phyloP scores from a whole-genome alignment of 1,140 invertebrate genomes.

The Drosophila pectinifera region DNA sequence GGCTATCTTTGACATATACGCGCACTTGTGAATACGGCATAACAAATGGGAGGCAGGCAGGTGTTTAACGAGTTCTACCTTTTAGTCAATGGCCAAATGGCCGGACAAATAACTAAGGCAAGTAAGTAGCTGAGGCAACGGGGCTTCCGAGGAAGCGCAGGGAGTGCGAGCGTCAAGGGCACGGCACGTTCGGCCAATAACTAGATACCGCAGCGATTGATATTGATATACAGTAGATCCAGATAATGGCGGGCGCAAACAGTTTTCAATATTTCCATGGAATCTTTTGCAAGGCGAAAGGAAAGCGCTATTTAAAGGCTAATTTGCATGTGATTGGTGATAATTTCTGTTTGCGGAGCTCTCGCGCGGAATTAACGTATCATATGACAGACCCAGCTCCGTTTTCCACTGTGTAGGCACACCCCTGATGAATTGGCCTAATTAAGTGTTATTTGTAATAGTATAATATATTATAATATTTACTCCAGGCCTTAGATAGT shows the following conservation, averaged over 20 bases:
- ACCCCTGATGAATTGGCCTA: slow-evolving; percentile 33
- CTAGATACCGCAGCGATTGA: slow-evolving; percentile 59
- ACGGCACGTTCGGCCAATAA: slow-evolving; percentile 56
- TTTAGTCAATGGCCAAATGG: slow-evolving; percentile 58
- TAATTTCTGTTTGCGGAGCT: slow-evolving; percentile 61
- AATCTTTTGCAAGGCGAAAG: slow-evolving; percentile 48
- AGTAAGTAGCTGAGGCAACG: slow-evolving; percentile 50
- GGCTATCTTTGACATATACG: slow-evolving; percentile 72
- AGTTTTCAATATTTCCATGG: slow-evolving; percentile 62
- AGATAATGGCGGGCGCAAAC: slow-evolving; percentile 54
- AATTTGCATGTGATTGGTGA: slow-evolving; percentile 61
- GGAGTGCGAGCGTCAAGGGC: slow-evolving; percentile 48
- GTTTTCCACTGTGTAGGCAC: slow-evolving; percentile 30
- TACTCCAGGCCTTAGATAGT: slow-evolving; percentile 34
- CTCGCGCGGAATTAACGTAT: slow-evolving; percentile 32
- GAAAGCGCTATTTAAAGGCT: slow-evolving; percentile 49
- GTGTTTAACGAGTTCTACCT: slow-evolving; percentile 51
- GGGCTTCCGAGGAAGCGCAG: slow-evolving; percentile 29
- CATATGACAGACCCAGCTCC: slow-evolving; percentile 55
- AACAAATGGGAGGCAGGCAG: slow-evolving; percentile 65
- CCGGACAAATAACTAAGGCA: slow-evolving; percentile 67
- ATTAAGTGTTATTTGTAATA: slow-evolving; percentile 49
- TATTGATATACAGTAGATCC: slow-evolving; percentile 54
- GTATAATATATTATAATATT: slow-evolving; percentile 49
- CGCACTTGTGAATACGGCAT: slow-evolving; percentile 71